Evolutionary conservation across 2,888 invertebrate species (phyloP).

Genomic region (Mamestra brassicae): DNA sequence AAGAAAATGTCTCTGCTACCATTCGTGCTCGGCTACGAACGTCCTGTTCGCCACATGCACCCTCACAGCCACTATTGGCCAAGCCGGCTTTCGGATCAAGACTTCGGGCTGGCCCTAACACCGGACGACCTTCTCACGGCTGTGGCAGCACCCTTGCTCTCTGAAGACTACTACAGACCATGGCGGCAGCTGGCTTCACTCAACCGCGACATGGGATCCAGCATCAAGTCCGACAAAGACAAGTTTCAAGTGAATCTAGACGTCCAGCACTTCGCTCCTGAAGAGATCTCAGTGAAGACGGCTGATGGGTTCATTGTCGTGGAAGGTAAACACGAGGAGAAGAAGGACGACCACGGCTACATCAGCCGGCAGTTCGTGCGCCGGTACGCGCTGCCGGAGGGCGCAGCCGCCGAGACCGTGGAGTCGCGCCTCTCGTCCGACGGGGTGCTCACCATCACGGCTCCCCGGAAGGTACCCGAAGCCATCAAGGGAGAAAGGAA

Average conservation of each 20-base stretch:
- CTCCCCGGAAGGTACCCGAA: slow-evolving; percentile 84
- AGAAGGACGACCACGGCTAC: slow-evolving; percentile 93
- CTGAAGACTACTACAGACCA: slow-evolving; percentile 77
- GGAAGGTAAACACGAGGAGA: slow-evolving; percentile 95
- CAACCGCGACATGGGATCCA: slow-evolving; percentile 86
- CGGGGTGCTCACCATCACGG: slow-evolving; percentile 93
- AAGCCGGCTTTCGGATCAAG: slow-evolving; percentile 80
- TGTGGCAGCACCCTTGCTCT: slow-evolving; percentile 71
- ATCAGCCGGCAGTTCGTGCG: slow-evolving; percentile 94
- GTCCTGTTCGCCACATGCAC: slow-evolving; percentile 60
- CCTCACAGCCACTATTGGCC: slow-evolving; percentile 66
- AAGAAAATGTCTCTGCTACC: slow-evolving; percentile 78
- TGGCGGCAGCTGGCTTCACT: slow-evolving; percentile 83
- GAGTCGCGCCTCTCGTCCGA: slow-evolving; percentile 94
- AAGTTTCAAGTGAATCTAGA: slow-evolving; percentile 93
- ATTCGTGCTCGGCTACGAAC: slow-evolving; percentile 72
- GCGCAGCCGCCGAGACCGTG: slow-evolving; percentile 92
- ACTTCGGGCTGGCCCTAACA: slow-evolving; percentile 82
- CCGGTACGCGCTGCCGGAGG: slow-evolving; percentile 93
- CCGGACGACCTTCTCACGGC: slow-evolving; percentile 80
- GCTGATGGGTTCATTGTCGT: slow-evolving; percentile 93
- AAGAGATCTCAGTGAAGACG: slow-evolving; percentile 94
- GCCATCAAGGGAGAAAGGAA: slow-evolving; percentile 72
- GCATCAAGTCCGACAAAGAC: slow-evolving; percentile 89
- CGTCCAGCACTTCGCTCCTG: slow-evolving; percentile 94